Evolutionary conservation across 2,888 invertebrate species (phyloP).

Genomic region (Mythimna pallens): DNA sequence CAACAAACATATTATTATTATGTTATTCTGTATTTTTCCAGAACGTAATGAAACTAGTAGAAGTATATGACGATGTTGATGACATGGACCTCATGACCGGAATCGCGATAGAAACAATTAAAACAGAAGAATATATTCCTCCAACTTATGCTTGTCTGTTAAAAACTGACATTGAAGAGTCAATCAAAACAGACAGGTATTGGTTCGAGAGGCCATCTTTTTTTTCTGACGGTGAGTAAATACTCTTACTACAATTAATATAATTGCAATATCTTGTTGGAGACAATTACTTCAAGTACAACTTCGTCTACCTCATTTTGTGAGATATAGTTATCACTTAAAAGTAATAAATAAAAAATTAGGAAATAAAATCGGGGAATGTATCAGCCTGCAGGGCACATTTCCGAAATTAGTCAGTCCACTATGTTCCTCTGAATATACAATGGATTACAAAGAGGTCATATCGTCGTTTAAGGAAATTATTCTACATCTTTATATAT

Average conservation of each 20-base stretch:
- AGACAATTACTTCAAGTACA: no score
- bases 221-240: constrained; percentile 66
- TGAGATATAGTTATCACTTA: no score
- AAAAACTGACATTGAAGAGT: constrained; percentile 94
- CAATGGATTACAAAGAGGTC: neutral
- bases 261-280: no score
- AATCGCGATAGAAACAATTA: constrained; percentile 93
- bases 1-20: no score
- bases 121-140: constrained; percentile 93
- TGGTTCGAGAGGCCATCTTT: constrained; percentile 89
- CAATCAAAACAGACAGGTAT: constrained; percentile 94
- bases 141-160: constrained; percentile 96
- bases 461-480: neutral
- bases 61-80: constrained; percentile 89
- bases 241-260: neutral
- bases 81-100: constrained; percentile 97
- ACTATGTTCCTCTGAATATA: neutral
- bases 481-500: neutral
- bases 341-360: no score
- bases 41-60: constrained; percentile 38
- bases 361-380: neutral
- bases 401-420: neutral
- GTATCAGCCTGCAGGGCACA: neutral
- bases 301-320: no score
- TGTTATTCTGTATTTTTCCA: neutral